Conservation (phyloP, 2,888 invertebrate species). For the Cremastobaeus sp. region DNA sequence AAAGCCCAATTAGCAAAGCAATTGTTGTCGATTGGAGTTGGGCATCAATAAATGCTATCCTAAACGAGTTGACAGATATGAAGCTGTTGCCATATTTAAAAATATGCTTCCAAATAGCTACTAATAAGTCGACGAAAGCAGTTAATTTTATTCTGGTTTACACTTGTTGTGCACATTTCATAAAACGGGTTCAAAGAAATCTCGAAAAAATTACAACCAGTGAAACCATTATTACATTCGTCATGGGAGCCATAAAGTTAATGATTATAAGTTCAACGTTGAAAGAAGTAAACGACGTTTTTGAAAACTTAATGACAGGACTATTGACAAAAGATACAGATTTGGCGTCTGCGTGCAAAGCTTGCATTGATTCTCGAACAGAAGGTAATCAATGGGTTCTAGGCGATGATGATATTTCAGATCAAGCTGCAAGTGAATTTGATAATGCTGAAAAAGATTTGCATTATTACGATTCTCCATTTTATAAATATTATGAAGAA, state of each 20-base stretch:
- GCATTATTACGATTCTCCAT: neutral
- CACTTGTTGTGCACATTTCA: conserved; percentile 6
- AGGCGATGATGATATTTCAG: neutral
- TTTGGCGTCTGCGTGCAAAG: no score
- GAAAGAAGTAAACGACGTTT: no score
- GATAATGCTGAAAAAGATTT: neutral
- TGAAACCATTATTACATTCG: neutral
- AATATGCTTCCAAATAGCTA: neutral
- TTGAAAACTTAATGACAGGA: neutral
- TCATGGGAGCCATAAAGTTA: neutral
- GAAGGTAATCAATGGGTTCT: no score
- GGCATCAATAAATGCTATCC: neutral
- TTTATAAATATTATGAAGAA: neutral
- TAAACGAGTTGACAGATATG: neutral
- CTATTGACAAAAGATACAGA: neutral
- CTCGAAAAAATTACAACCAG: neutral
- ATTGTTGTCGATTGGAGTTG: conserved; percentile 3
- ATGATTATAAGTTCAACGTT: neutral
- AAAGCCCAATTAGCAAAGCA: neutral
- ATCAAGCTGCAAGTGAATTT: neutral
- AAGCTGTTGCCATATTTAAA: neutral
- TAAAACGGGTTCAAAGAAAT: neutral
- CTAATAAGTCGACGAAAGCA: neutral
- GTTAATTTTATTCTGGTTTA: neutral
- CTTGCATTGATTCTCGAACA: no score